Percentiles rank a stretch among this genome's conserved stretches.
These are phyloP conservation scores for Digitonthophagus gazella DNA, from an alignment of 2,888 invertebrate species.

Conservation along the genomic window DNA sequence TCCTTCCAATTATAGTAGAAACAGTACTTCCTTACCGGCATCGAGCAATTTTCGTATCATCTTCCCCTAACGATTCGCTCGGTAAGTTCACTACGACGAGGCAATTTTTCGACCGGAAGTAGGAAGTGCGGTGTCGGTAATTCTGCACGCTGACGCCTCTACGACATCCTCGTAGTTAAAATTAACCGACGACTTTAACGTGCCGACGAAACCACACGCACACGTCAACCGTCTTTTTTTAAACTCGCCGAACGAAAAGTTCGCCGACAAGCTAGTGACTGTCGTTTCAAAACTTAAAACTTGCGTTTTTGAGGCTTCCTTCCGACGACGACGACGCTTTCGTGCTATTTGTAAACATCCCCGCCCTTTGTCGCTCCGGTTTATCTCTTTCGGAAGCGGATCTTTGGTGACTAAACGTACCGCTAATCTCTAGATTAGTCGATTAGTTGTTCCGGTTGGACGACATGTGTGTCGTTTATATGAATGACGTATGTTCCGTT, in stretches of 20 bases:
- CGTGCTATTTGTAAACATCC: not conserved
- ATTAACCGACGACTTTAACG: not conserved
- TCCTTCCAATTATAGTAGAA: not conserved
- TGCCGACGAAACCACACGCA: constrained; percentile 3
- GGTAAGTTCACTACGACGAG: not conserved
- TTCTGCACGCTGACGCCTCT: not conserved
- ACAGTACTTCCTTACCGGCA: not conserved
- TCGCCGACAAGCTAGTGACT: not conserved
- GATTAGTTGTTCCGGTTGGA: not conserved
- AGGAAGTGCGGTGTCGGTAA: not conserved
- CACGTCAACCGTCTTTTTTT: not conserved
- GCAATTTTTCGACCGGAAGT: constrained; percentile 14
- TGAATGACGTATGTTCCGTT: not conserved
- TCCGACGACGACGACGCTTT: too few species aligned
- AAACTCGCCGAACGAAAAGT: not conserved
- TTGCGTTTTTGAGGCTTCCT: not conserved
- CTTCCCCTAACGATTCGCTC: not conserved
- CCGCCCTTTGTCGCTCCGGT: not conserved
- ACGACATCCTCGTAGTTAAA: constrained; percentile 3
- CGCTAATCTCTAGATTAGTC: not conserved
- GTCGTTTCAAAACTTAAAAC: not conserved
- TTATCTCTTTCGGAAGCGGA: not conserved
- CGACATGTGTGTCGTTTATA: not conserved
- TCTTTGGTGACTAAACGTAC: not conserved
- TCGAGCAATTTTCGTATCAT: not conserved